A percentile compares a stretch with the other conserved stretches of the same genome.
Evolutionary conservation across 2,888 invertebrate species (phyloP).

Genomic region (Drosophila colorata): DNA sequence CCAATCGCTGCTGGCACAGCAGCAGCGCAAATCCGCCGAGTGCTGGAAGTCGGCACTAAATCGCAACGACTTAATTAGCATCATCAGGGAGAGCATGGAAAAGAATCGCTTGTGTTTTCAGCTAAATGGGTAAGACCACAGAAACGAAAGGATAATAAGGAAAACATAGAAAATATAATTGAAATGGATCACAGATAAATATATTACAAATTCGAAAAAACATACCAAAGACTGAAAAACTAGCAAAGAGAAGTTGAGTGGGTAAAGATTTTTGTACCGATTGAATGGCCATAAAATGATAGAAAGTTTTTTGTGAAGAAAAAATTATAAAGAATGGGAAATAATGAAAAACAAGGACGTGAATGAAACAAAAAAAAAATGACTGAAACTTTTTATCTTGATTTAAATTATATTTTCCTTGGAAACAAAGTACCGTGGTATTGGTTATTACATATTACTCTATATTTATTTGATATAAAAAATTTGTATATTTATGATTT

Average conservation of each 20-base stretch:
- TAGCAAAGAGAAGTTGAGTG: no score
- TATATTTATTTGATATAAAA: no score
- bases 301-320: neutral
- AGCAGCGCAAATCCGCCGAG: conserved; percentile 84
- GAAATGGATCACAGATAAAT: neutral
- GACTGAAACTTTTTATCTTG: no score
- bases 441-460: no score
- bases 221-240: neutral
- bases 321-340: neutral
- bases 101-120: conserved; percentile 95
- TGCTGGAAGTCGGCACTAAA: conserved; percentile 90
- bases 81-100: conserved; percentile 96
- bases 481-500: no score
- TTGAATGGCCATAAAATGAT: no score
- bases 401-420: no score
- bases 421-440: no score
- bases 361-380: no score
- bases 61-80: conserved; percentile 93
- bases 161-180: neutral
- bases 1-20: conserved; percentile 61
- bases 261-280: no score
- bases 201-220: neutral
- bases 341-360: no score
- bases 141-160: neutral
- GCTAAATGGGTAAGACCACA: conserved; percentile 88